Base-by-base conservation (phyloP, 1,140 invertebrate species). In the Agraylea sexmaculata region DNA sequence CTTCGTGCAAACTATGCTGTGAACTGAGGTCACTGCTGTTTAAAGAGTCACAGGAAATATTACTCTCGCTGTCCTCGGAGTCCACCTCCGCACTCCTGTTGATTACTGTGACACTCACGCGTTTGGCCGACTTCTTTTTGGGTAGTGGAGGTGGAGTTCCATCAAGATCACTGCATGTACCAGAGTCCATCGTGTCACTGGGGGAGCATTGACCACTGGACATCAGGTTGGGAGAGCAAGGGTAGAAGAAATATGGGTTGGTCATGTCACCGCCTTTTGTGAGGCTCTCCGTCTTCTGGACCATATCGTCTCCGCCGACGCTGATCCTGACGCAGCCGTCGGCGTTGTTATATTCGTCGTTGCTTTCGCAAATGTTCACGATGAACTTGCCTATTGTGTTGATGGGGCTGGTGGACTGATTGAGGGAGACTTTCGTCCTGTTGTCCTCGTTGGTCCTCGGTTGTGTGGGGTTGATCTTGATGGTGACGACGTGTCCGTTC, bases 131-230 rank as follows among this genome's bases (percentile, higher is more conserved):
- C 52, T 74, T 77, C 59, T 80, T 80, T 61, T 77, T 78, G 0
- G 73, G 74, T 20, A 77, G 51, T n/a, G 76, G 76, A 20, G 78
- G 77, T 27, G 79, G 77, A 7, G 79, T 80, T 2, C 75, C 71
- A 51, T 86, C 83, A 37, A 85, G 59, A 53, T 87, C 84, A 53
- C 80, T 85, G 59, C 83, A 83, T 6, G 82, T 85, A 12, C 83
- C 83, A 37, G 82, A 86, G 61, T 87, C 83, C 42, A 84, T 49
- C 0, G 80, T 83, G 43, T 84, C 82, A 42, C 67, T 69, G 1
- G 81, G 81, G 21, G 82, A 85, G 41, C 79, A 80, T 51, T 86
- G 82, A 0, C 82, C 82, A 53, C 78, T 82, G 4, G 77, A 75
- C 68, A 80, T 78, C 12, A 78, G 60, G 1, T 20, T 34, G 53